Conservation (phyloP, 2,888 invertebrate genomes). For the Cosmorhoe ocellata region DNA sequence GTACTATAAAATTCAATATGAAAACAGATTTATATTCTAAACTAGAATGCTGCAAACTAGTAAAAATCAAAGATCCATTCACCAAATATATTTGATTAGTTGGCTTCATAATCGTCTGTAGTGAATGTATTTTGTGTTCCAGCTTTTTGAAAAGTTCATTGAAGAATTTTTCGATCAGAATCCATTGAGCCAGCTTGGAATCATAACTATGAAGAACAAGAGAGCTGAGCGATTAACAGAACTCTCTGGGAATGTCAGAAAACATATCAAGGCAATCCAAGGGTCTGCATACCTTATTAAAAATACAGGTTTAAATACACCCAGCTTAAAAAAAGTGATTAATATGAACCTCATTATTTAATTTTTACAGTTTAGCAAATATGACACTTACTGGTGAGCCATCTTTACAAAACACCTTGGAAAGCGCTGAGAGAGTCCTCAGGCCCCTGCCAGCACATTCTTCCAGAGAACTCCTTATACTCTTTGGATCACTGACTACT, state of each 20-base stretch:
- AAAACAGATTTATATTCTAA: too few relatives aligned
- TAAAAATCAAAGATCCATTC: too few relatives aligned
- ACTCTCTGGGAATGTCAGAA: slow-evolving; percentile 92
- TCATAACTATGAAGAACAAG: slow-evolving; percentile 95
- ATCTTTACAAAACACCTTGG: slow-evolving; percentile 97
- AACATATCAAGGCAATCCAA: slow-evolving; percentile 88
- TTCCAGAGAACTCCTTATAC: slow-evolving; percentile 94
- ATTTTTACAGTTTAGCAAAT: slow-evolving; percentile 83
- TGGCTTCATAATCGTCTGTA: too few relatives aligned
- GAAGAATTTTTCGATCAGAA: slow-evolving; percentile 99
- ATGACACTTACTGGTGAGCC: slow-evolving; percentile 93
- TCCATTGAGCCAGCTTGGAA: slow-evolving; percentile 97
- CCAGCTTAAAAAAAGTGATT: too few relatives aligned
- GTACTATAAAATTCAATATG: slow-evolving; percentile 63
- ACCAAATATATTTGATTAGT: too few relatives aligned
- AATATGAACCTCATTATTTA: too few relatives aligned
- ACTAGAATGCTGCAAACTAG: too few relatives aligned
- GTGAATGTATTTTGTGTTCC: slow-evolving; percentile 42
- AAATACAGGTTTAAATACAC: too few relatives aligned
- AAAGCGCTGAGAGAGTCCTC: slow-evolving; percentile 92
- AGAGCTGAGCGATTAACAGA: slow-evolving; percentile 96
- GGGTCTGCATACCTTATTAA: slow-evolving; percentile 56
- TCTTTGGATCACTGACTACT: slow-evolving; percentile 97
- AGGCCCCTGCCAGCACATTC: slow-evolving; percentile 96
- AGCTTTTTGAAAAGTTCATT: slow-evolving; percentile 95